Evolutionary conservation across 2,797 vertebrate species (phyloP).

Genomic region (Loris lydekkerianus): DNA sequence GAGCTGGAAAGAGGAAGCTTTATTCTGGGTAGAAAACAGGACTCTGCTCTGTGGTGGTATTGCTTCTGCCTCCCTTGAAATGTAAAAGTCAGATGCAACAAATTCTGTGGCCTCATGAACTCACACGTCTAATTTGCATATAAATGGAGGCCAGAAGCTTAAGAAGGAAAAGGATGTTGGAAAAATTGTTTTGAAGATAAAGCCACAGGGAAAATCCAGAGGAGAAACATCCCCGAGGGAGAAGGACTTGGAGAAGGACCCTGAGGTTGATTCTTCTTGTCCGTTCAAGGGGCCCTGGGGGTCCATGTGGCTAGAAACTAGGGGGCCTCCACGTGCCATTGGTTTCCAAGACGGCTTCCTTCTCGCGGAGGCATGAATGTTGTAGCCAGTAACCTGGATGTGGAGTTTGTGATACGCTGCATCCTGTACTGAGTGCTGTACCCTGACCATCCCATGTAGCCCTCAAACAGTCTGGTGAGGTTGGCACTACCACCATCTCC

Average conservation of each 20-base stretch:
- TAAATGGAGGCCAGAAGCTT: conserved; percentile 81
- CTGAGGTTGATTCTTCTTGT: background rate
- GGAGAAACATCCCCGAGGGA: conserved; percentile 43
- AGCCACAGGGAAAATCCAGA: conserved; percentile 73
- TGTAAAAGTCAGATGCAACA: conserved; percentile 79
- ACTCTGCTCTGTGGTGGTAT: conserved; percentile 62
- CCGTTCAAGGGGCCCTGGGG: no score
- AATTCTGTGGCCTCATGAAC: conserved; percentile 71
- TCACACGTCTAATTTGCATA: conserved; percentile 78
- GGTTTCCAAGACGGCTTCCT: background rate
- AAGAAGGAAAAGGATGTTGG: conserved; percentile 74
- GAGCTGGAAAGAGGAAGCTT: background rate
- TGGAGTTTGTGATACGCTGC: rapidly evolving
- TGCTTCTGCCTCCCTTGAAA: conserved; percentile 83
- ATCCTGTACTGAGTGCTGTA: background rate
- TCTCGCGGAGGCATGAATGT: background rate
- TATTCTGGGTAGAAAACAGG: conserved; percentile 68
- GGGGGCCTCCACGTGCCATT: background rate
- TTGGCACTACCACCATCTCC: background rate
- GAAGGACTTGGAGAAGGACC: background rate
- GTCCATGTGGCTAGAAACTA: background rate
- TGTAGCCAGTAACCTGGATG: rapidly evolving
- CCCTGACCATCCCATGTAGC: rapidly evolving
- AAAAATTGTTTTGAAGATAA: conserved; percentile 78
- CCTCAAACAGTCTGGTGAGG: rapidly evolving